Evolutionary conservation across 2,113 vertebrate species (phyloP).

Genomic region (Rousettus leschenaultii): DNA sequence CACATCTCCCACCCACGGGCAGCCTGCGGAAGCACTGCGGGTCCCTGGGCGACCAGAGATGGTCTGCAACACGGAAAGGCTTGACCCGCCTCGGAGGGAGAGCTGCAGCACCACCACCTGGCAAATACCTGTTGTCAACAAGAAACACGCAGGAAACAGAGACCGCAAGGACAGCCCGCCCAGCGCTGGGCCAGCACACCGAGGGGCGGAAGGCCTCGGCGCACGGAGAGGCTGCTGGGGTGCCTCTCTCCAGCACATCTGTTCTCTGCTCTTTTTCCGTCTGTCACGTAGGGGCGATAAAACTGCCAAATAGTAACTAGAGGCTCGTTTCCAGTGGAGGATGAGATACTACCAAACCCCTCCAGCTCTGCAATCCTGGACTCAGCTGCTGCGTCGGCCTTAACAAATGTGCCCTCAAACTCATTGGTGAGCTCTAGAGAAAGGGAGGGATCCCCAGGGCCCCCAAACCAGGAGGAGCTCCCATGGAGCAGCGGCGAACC

Average conservation of each 20-base stretch:
- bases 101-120: background rate
- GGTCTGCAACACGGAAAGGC: background rate
- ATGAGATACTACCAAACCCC: background rate
- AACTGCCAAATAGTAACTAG: background rate
- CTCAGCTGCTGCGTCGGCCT: background rate
- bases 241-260: accelerated
- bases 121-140: background rate
- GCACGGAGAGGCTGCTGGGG: background rate
- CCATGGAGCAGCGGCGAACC: background rate
- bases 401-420: background rate
- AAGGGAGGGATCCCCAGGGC: too few species aligned
- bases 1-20: background rate
- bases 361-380: background rate
- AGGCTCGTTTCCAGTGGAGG: background rate
- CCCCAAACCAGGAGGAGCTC: background rate
- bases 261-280: background rate
- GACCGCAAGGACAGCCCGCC: background rate
- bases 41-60: background rate
- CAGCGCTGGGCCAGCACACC: background rate
- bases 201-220: accelerated
- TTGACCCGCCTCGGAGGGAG: background rate
- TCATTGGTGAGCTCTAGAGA: background rate
- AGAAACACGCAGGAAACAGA: background rate
- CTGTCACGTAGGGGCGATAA: background rate
- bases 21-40: background rate